Evolutionary conservation across 2,888 invertebrate species (phyloP).

Genomic region (Dioctria linearis): DNA sequence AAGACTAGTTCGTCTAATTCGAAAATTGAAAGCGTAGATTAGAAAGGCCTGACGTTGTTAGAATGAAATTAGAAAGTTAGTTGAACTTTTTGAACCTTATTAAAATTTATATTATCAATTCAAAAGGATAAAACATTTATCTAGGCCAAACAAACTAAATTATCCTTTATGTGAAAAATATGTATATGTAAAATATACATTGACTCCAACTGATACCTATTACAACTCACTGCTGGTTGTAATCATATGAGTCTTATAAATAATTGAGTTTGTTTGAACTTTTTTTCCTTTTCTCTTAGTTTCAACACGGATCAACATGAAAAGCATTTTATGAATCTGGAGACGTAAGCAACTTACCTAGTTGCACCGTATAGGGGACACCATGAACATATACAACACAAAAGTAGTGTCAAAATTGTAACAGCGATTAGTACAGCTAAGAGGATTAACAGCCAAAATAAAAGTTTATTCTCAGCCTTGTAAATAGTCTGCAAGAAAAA

Average conservation of each 20-base stretch:
- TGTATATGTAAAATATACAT: too few relatives aligned
- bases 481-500: slow-evolving; percentile 77
- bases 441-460: slow-evolving; percentile 85
- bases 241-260: not conserved
- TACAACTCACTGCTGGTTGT: not conserved
- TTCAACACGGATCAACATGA: slow-evolving; percentile 19
- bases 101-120: slow-evolving; percentile 11
- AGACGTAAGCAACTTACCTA: slow-evolving; percentile 72
- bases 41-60: slow-evolving; percentile 40
- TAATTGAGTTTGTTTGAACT: slow-evolving; percentile 42
- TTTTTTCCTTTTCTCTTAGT: slow-evolving; percentile 29
- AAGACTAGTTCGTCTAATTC: slow-evolving; percentile 53
- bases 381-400: slow-evolving; percentile 88
- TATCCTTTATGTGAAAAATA: not conserved
- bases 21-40: slow-evolving; percentile 43
- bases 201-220: too few relatives aligned
- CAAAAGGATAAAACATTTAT: slow-evolving; percentile 28
- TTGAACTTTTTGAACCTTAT: slow-evolving; percentile 23
- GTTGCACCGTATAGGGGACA: slow-evolving; percentile 87
- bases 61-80: slow-evolving; percentile 50
- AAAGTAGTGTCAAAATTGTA: slow-evolving; percentile 79
- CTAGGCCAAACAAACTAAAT: slow-evolving; percentile 36
- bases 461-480: slow-evolving; percentile 80
- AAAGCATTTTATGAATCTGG: slow-evolving; percentile 17
- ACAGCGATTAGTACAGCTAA: slow-evolving; percentile 82